Base-by-base conservation (phyloP, 2,797 vertebrate genomes). In the Argya squamiceps region DNA sequence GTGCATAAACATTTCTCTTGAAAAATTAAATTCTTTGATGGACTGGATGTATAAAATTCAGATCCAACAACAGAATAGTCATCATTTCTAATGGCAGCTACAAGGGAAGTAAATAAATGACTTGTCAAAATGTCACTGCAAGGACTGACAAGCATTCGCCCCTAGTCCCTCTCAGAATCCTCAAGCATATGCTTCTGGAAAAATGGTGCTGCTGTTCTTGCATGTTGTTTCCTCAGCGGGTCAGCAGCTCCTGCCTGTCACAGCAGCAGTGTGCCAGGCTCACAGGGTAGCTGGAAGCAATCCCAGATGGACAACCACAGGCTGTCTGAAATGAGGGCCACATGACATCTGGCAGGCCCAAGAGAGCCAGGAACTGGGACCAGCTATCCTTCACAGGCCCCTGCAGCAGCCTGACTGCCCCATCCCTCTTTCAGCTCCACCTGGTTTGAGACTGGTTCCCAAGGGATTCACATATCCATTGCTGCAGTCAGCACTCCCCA, bases 341-440 rank as follows among this genome's bases (percentile, higher is more conserved):
- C n/a, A n/a, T n/a, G n/a, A n/a, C n/a, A n/a, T n/a, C n/a, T n/a
- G 0, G 3, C 50, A 43, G n/a, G 32, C 8, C 56, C 30, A 0
- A 9, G 7, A 55, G 15, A 23, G 29, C 15, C 37, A 7, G 34
- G 21, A 68, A 21, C 17, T 0, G 0, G 6, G 3, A 18, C 17
- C n/a, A 9, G 22, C 36, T 7, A 14, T 44, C 41, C 41, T 18
- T 67, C 37, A 37, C 16, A 23, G 18, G 27, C 4, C 39, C 11
- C 24, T 9, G 13, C 13, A 59, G 47, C 18, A 44, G 7, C 29
- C 34, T 44, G n/a, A 5, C 55, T 39, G 29, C 39, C 63, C 44
- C 44, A 46, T 15, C 8, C 21, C 24, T 44, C 21, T 17, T 30
- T 59, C 23, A 10, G 12, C 21, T 34, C n/a, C 16, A 3, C 12